Evolutionary conservation across 2,888 invertebrate genomes (phyloP).

Genomic region (Hybos culiciformis): DNA sequence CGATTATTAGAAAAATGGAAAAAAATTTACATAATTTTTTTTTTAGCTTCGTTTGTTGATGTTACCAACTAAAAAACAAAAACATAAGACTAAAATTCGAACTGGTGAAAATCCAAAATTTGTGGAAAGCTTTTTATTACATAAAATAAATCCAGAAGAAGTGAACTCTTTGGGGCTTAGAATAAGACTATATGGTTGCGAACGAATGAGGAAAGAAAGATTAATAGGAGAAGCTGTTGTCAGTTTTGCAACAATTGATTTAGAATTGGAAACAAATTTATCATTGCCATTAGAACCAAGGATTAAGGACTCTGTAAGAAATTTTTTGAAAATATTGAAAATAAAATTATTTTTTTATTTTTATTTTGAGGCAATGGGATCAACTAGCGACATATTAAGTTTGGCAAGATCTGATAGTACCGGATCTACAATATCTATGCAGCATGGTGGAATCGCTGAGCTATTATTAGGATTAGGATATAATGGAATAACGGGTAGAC

Average conservation of each 20-base stretch:
- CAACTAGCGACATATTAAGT: constrained; percentile 53
- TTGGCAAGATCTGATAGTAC: constrained; percentile 86
- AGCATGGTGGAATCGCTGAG: constrained; percentile 82
- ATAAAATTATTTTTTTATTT: too few species aligned
- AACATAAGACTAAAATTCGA: constrained; percentile 86
- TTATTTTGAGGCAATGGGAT: constrained; percentile 37
- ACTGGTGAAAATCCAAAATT: constrained; percentile 84
- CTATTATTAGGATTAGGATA: constrained; percentile 79
- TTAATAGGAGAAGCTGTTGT: constrained; percentile 83
- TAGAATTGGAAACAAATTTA: constrained; percentile 79
- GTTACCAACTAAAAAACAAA: constrained; percentile 83
- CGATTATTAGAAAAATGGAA: neutral
- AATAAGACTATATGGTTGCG: constrained; percentile 81
- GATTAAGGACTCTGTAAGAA: constrained; percentile 41
- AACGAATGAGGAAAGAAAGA: constrained; percentile 82
- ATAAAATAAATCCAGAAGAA: constrained; percentile 87
- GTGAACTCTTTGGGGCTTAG: constrained; percentile 84
- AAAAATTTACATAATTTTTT: neutral
- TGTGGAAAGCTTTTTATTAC: constrained; percentile 81
- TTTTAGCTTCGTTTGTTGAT: constrained; percentile 71
- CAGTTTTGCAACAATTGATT: constrained; percentile 77
- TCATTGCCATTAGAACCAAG: constrained; percentile 77
- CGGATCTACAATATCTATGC: constrained; percentile 84
- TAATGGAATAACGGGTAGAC: constrained; percentile 82
- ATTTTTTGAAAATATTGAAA: too few species aligned